These are phyloP conservation scores for Cirrhinus mrigala DNA, from an alignment of 2,797 vertebrate genomes.

Conservation along the genomic window DNA sequence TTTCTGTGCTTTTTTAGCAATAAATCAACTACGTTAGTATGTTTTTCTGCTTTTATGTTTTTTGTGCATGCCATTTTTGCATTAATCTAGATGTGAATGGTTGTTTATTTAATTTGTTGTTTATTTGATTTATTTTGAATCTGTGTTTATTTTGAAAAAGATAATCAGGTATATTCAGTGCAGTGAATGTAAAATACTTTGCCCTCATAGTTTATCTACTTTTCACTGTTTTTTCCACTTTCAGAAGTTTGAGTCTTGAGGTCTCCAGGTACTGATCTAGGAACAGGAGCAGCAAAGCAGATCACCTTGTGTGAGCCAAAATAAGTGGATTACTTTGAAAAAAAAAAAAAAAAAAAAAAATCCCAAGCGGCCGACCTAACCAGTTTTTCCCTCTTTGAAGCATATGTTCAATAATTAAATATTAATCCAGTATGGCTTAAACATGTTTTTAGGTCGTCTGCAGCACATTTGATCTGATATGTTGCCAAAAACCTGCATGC, in stretches of 20 bases:
- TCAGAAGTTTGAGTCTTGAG: slow-evolving; percentile 6
- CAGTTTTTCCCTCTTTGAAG: slow-evolving; percentile 57
- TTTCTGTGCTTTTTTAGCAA: neutral
- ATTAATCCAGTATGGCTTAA: slow-evolving; percentile 60
- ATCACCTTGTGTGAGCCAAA: slow-evolving; percentile 22
- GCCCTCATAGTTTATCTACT: neutral
- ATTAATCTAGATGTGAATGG: neutral
- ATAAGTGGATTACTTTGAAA: slow-evolving; percentile 43
- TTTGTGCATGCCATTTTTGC: neutral
- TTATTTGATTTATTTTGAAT: neutral
- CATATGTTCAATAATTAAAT: slow-evolving; percentile 65
- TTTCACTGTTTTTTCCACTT: neutral
- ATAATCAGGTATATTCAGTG: slow-evolving; percentile 6
- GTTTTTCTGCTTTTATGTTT: too few relatives aligned
- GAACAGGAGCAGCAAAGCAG: slow-evolving; percentile 18
- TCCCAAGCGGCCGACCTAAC: slow-evolving; percentile 51
- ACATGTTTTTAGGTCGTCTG: slow-evolving; percentile 56
- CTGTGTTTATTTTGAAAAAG: neutral
- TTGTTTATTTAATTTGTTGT: too few relatives aligned
- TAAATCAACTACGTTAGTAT: neutral
- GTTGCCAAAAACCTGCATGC: slow-evolving; percentile 68
- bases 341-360: too few relatives aligned
- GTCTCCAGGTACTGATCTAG: slow-evolving; percentile 28
- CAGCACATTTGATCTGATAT: slow-evolving; percentile 41
- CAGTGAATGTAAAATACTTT: neutral